Evolutionary conservation across 2,113 vertebrate species (phyloP), one percentile per base, ranked within the genome.

Genomic region (Rhea americana): DNA sequence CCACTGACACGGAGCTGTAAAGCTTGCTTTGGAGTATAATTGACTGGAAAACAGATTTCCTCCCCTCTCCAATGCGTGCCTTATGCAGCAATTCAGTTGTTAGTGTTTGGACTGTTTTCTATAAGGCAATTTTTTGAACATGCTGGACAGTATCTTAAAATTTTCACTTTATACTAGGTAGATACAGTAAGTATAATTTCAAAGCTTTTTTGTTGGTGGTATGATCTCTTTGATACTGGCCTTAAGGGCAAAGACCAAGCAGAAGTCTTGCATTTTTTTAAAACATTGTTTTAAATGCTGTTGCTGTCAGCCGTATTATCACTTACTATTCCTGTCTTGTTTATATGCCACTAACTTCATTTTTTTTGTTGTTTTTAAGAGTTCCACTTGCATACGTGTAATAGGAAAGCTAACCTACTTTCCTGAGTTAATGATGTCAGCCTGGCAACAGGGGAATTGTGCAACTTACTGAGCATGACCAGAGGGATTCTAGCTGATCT

Each of bases 381-480:
- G n/a, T 21, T 61, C 30, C 61, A 37, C 13, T 11, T 58, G 7
- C 24, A 0, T n/a, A 13, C 53, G 43, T 58, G 2, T 45, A 45
- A 16, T 2, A 56, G 41, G 24, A 56, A 63, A 81, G 39, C 13
- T 1, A 3, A 37, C n/a, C 50, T 61, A 21, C 58, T 91, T 59
- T 48, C 55, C 37, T 35, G 56, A 11, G 15, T 73, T 45, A 22
- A 28, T 1, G 5, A 13, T 3, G 1, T 20, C 30, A 30, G 67
- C 24, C 50, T 66, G 79, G 37, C 71, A 61, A 59, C 68, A 22
- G 35, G 35, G 93, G 65, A 83, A 5, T 3, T 32, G 35, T 14
- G 77, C 3, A 5, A 11, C 17, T 1, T 2, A 0, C 35, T 53
- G 58, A 16, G 37, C 2, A 2, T 26, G 70, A 56, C 43, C 56